Evolutionary conservation across 2,113 vertebrate genomes (phyloP), one percentile per base, ranked within the genome.

Genomic region (Atractosteus spatula): DNA sequence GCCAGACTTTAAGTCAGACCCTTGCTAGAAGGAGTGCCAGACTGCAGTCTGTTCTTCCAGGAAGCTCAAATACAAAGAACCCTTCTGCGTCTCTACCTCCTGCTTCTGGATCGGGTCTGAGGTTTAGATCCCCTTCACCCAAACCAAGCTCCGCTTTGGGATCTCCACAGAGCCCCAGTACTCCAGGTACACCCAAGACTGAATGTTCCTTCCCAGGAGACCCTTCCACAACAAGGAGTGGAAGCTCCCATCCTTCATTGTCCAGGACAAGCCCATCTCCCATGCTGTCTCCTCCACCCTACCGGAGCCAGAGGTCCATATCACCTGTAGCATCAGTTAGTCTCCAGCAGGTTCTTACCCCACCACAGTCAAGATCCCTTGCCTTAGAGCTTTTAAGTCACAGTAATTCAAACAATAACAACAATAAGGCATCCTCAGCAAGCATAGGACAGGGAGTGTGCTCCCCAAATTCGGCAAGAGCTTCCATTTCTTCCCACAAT

Each of bases 1-100:
- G 91, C 65, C 94, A 95, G 85, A 93, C 93, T 47, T 92, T 94
- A 78, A 92, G 86, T 74, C 93, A 95, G 80, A 94, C 89, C 55
- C 84, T 95, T 74, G 87, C 93, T 0, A 92, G 85, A 42, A 86
- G 83, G 65, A 87, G 73, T 12, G 62, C 77, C n/a, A 3, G 64
- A 16, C 41, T 75, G 56, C 76, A 61, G 45, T 56, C 16, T 73
- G 12, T 69, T 42, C 78, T 3, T 55, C 55, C 29, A 62, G 64
- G 0, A 2, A 71, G 51, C 63, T 71, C 4, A 0, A 66, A 3
- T 55, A 64, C 41, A 16, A 59, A 4, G 61, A 56, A 45, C 44
- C 71, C 69, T 64, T 11, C 51, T 10, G 13, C 41, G 10, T 43
- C 47, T 6, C 66, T 72, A 55, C 14, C 45, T 17, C 43, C 10